Percentiles rank a stretch among this genome's conserved stretches.
phyloP scores from a whole-genome alignment of 2,888 invertebrate genomes.

The Campoletis raptor region DNA sequence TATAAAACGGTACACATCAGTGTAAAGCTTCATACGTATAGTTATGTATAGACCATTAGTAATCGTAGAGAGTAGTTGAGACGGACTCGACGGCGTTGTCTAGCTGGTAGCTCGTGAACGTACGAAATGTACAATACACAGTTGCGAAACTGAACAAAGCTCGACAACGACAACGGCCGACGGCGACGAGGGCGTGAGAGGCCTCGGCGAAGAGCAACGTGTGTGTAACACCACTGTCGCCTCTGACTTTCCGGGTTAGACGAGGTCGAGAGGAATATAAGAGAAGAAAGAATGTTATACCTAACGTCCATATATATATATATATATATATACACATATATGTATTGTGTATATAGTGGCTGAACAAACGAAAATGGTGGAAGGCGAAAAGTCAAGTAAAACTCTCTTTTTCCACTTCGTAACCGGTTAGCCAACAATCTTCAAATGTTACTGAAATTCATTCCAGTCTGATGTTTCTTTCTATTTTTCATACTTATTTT shows the following conservation, averaged over 20 bases:
- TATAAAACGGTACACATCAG: background rate
- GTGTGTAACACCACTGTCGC: conserved; percentile 53
- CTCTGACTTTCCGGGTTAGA: conserved; percentile 64
- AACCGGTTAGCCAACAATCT: conserved; percentile 44
- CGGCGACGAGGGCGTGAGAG: conserved; percentile 61
- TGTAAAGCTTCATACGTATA: conserved; percentile 2
- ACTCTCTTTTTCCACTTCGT: conserved; percentile 46
- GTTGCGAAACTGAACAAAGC: conserved; percentile 65
- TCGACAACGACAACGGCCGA: conserved; percentile 52
- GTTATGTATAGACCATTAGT: conserved; percentile 16
- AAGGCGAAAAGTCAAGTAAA: conserved; percentile 41
- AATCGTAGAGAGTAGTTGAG: conserved; percentile 62
- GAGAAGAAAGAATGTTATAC: conserved; percentile 48
- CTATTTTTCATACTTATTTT: background rate
- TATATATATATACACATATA: background rate
- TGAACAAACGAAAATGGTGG: conserved; percentile 34
- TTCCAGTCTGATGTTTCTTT: conserved; percentile 31
- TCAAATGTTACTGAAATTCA: conserved; percentile 33
- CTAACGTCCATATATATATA: background rate
- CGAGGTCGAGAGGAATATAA: conserved; percentile 63
- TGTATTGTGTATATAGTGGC: background rate
- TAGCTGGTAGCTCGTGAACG: conserved; percentile 52
- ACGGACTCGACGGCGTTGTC: conserved; percentile 56
- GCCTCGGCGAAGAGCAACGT: conserved; percentile 51
- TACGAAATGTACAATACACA: conserved; percentile 55